Base-by-base conservation (phyloP, 2,113 vertebrate genomes). In the Otus sunia region DNA sequence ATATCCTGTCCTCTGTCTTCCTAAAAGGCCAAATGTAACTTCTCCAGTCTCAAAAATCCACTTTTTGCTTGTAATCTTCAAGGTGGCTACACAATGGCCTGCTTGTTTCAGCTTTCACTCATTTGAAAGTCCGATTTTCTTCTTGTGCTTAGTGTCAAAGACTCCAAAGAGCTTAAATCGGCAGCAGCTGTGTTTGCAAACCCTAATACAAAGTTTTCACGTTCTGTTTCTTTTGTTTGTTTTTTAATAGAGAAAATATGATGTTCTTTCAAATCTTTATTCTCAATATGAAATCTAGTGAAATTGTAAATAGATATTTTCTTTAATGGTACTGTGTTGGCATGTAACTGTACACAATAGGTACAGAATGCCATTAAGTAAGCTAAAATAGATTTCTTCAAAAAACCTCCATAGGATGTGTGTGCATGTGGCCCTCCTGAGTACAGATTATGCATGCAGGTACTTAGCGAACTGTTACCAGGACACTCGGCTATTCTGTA, bases 101-200 rank as follows among this genome's bases (percentile, higher is more conserved):
- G 41, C 41, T 88, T 95, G 90, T 96, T 96, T 88, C 3, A 1
- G 37, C 59, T 69, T 79, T 79, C 37, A 12, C 49, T 89, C 34
- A 75, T 89, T 87, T 94, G 66, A 60, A 95, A 97, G 77, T 91
- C 80, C 66, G 72, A 3, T 82, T 94, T 85, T 79, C 49, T 82
- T 67, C 45, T 81, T 72, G 30, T 4, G 22, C 49, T 78, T 58
- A 23, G 34, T 79, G 80, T 95, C 58, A 68, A 53, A 85, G 47
- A 12, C 76, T 94, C 64, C 79, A 77, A 91, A 63, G 76, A 52
- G 22, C 58, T 95, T 67, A 72, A 89, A 87, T 78, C 43, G 60
- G 26, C 69, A 85, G 15, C 91, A 95, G 59, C 64, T 96, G 83
- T 81, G 50, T 86, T 74, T 90, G 56, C 86, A 86, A 94, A 87